Evolutionary conservation across 2,797 vertebrate species (phyloP).

Genomic region (Amphiprion clarkii): DNA sequence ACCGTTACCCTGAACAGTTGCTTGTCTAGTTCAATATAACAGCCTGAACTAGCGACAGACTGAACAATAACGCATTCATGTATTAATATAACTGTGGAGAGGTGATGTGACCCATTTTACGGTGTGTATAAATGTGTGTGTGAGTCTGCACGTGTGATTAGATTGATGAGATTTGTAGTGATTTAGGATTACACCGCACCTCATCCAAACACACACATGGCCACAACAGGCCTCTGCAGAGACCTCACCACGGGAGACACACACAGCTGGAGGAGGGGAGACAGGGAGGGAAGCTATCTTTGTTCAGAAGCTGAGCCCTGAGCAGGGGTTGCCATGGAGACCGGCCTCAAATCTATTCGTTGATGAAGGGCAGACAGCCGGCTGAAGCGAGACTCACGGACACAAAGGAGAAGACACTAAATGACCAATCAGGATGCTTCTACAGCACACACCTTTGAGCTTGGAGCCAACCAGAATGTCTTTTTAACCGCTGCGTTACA

Average conservation of each 20-base stretch:
- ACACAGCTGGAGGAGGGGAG: constrained; percentile 17
- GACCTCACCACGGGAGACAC: constrained; percentile 15
- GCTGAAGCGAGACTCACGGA: constrained; percentile 47
- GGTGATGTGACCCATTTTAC: too few species aligned
- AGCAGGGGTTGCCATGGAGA: constrained; percentile 81
- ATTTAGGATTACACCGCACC: constrained; percentile 27
- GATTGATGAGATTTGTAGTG: constrained; percentile 38
- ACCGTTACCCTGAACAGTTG: too few species aligned
- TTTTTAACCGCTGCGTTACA: constrained; percentile 16
- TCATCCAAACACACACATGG: constrained; percentile 13
- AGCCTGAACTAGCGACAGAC: too few species aligned
- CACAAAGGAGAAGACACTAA: constrained; percentile 42
- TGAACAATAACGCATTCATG: too few species aligned
- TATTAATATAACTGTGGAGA: too few species aligned
- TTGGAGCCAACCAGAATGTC: constrained; percentile 35
- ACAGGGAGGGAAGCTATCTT: constrained; percentile 66
- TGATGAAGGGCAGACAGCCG: constrained; percentile 68
- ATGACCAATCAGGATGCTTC: constrained; percentile 49
- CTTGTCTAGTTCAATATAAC: too few species aligned
- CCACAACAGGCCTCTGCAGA: constrained; percentile 8
- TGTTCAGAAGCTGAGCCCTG: constrained; percentile 74
- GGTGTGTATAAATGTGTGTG: too few species aligned
- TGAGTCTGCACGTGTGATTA: constrained; percentile 6
- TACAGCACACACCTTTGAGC: constrained; percentile 64
- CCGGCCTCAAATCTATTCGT: constrained; percentile 63